A percentile compares a stretch with the other conserved stretches of the same genome.
Conservation (phyloP, 2,113 vertebrate genomes). For the Burhinus oedicnemus region DNA sequence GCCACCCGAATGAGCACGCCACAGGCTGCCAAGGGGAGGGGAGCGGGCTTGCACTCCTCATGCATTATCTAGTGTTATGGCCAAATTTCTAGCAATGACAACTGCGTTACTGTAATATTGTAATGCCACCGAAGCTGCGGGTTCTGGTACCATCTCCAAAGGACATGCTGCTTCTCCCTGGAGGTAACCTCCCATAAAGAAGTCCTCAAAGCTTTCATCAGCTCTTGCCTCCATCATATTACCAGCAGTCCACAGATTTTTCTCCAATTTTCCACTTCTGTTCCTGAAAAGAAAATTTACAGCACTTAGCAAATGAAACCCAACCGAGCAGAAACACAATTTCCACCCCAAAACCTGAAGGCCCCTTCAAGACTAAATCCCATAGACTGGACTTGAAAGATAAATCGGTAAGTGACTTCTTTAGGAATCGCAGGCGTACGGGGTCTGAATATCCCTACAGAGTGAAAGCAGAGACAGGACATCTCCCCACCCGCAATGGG, state of each 20-base stretch:
- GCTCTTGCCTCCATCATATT: not conserved
- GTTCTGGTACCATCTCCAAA: not conserved
- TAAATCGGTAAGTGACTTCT: not conserved
- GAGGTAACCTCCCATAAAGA: not conserved
- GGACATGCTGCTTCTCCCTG: not conserved
- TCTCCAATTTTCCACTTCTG: not conserved
- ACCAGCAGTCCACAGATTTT: not conserved
- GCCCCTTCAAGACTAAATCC: not conserved
- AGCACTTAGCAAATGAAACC: not conserved
- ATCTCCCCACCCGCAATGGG: not conserved
- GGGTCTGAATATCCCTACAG: not conserved
- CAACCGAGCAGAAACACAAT: not conserved
- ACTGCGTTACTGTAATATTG: not conserved
- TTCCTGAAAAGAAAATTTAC: constrained; percentile 21
- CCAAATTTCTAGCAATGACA: not conserved
- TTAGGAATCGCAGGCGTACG: accelerated
- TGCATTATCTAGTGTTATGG: accelerated
- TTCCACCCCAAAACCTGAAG: not conserved
- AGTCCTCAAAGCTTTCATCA: not conserved
- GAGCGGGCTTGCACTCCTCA: not conserved
- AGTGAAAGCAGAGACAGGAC: not conserved
- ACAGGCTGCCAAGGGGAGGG: not conserved
- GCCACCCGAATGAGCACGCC: not conserved
- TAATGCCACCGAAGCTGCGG: not conserved
- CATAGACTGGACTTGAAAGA: not conserved